Conservation (phyloP, 1,140 invertebrate genomes). For the Hylaeus volcanicus region DNA sequence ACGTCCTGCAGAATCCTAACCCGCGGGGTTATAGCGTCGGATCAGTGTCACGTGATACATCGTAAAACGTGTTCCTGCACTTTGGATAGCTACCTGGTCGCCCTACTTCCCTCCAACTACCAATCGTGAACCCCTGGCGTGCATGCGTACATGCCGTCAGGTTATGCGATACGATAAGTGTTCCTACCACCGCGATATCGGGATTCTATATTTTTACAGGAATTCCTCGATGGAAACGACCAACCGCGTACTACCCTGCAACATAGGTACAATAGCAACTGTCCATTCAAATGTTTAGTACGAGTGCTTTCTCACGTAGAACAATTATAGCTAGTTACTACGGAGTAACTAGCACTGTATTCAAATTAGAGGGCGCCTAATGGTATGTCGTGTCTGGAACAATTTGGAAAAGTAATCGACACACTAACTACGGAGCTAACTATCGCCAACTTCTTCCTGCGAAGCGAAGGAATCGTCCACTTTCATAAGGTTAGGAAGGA, state of each 20-base stretch:
- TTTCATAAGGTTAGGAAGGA: slow-evolving; percentile 19
- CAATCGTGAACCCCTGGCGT: slow-evolving; percentile 24
- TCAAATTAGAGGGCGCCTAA: neutral
- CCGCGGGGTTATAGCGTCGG: slow-evolving; percentile 34
- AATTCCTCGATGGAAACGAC: neutral
- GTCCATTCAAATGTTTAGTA: too few relatives aligned
- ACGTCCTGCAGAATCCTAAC: slow-evolving; percentile 52
- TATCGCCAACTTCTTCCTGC: slow-evolving; percentile 5
- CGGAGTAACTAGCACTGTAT: neutral
- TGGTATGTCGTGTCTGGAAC: neutral
- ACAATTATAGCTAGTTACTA: too few relatives aligned
- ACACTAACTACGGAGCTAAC: slow-evolving; percentile 8
- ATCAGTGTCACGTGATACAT: slow-evolving; percentile 38
- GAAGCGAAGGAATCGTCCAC: slow-evolving; percentile 32
- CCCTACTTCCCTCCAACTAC: slow-evolving; percentile 33
- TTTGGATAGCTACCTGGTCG: slow-evolving; percentile 45
- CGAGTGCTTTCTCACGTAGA: too few relatives aligned
- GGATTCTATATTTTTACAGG: neutral
- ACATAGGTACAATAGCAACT: neutral
- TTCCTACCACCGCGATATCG: neutral
- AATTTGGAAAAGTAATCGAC: slow-evolving; percentile 10
- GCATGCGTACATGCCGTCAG: slow-evolving; percentile 8
- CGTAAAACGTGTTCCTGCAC: slow-evolving; percentile 49
- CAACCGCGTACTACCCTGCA: too few relatives aligned
- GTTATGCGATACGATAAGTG: slow-evolving; percentile 12